Evolutionary conservation across 2,113 vertebrate genomes (phyloP).

Genomic region (Pandion haliaetus): DNA sequence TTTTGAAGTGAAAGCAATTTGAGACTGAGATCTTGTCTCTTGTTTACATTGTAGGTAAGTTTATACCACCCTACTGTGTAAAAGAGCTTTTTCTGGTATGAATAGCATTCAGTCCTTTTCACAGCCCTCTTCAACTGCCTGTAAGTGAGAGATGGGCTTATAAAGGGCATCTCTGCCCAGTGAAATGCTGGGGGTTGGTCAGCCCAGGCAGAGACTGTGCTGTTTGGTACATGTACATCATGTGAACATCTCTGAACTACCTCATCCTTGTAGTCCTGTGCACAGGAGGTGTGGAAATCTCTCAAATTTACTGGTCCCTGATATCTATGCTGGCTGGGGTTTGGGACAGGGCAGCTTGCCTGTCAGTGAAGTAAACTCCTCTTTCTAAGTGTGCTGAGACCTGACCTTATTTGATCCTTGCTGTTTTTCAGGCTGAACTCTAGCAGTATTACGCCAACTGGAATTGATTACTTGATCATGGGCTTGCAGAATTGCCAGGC

Average conservation of each 20-base stretch:
- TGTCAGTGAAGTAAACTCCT: background rate
- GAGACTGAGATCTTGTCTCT: background rate
- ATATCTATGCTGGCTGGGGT: background rate
- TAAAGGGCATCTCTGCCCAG: background rate
- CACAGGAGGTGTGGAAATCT: background rate
- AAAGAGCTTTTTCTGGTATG: background rate
- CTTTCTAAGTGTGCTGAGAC: background rate
- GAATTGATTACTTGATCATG: constrained; percentile 45
- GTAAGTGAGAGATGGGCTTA: background rate
- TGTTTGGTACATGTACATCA: background rate
- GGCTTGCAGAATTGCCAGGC: constrained; percentile 75
- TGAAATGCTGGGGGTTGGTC: background rate
- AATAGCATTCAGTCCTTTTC: background rate
- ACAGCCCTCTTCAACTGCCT: background rate
- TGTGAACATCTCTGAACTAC: background rate
- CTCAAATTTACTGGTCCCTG: background rate
- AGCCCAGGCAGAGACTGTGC: background rate
- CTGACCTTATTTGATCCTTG: background rate
- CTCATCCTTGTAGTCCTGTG: background rate
- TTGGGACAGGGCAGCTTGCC: background rate
- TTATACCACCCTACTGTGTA: background rate
- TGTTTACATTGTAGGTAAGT: background rate
- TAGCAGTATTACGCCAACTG: constrained; percentile 47
- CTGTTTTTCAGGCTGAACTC: constrained; percentile 74
- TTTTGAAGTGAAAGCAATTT: background rate